These are phyloP conservation scores for Aproaerema taeniolella DNA, from an alignment of 2,888 invertebrate species.

Conservation along the genomic window DNA sequence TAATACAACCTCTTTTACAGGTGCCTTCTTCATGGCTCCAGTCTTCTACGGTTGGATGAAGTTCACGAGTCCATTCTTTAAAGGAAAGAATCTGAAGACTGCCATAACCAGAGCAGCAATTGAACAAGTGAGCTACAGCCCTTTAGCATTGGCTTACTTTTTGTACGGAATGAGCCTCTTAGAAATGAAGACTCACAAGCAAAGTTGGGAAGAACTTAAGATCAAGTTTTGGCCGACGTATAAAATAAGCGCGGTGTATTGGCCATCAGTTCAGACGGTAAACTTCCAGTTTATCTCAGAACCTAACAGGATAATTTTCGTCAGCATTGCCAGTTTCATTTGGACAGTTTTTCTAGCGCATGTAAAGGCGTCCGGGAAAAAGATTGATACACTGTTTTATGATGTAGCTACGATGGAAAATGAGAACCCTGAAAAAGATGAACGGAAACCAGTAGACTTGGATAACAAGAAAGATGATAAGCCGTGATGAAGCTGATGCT, in stretches of 20 bases:
- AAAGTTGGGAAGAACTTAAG: conserved; percentile 81
- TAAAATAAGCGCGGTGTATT: conserved; percentile 80
- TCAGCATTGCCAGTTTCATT: conserved; percentile 83
- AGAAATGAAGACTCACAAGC: conserved; percentile 79
- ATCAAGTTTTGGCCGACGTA: conserved; percentile 86
- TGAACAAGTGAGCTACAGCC: conserved; percentile 85
- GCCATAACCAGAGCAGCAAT: conserved; percentile 62
- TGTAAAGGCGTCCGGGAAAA: conserved; percentile 83
- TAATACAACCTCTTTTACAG: conserved; percentile 42
- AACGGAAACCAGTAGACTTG: too few species aligned
- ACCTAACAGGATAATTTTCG: conserved; percentile 84
- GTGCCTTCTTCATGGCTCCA: conserved; percentile 86
- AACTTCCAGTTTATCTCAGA: conserved; percentile 85
- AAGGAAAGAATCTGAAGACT: conserved; percentile 33
- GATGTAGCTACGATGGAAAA: background rate
- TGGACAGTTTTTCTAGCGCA: conserved; percentile 89
- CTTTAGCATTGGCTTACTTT: conserved; percentile 84
- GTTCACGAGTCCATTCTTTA: conserved; percentile 47
- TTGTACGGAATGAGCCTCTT: conserved; percentile 86
- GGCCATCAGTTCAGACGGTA: conserved; percentile 85
- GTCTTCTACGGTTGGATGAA: conserved; percentile 87
- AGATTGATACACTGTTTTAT: too few species aligned
- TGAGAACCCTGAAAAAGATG: too few species aligned
- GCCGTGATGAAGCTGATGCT: too few species aligned
- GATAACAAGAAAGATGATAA: too few species aligned